These are phyloP conservation scores for Apodemia hepburni DNA, from an alignment of 2,888 invertebrate genomes.

Conservation along the genomic window DNA sequence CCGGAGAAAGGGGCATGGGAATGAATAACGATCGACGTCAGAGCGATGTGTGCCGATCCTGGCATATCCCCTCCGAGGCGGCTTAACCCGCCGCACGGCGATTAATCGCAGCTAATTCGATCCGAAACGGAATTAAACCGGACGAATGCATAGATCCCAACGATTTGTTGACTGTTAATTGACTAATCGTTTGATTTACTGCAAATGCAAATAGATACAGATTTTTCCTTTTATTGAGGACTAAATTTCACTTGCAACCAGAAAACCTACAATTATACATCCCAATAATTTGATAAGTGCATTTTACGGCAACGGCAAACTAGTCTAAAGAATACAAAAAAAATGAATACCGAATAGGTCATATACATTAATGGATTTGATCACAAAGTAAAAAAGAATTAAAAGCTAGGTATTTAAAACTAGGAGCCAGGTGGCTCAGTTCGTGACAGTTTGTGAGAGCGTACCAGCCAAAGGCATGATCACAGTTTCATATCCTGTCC, in stretches of 20 bases:
- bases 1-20: conserved; percentile 54
- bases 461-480: too few species aligned
- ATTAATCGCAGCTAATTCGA: conserved; percentile 78
- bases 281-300: too few species aligned
- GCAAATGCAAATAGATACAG: conserved; percentile 31
- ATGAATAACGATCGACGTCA: conserved; percentile 78
- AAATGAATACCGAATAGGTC: too few species aligned
- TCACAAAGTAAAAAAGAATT: too few species aligned
- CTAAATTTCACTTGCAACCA: neutral
- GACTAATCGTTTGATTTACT: conserved; percentile 52
- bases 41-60: conserved; percentile 67
- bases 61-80: conserved; percentile 41
- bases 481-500: too few species aligned
- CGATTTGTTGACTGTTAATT: conserved; percentile 73
- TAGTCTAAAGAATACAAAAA: too few species aligned
- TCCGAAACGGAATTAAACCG: conserved; percentile 76
- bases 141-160: conserved; percentile 76
- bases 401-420: too few species aligned
- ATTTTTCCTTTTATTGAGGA: conserved; percentile 2
- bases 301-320: too few species aligned
- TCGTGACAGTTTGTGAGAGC: too few species aligned
- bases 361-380: too few species aligned
- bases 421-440: too few species aligned
- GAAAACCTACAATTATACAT: neutral
- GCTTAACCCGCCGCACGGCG: conserved; percentile 69